Conservation (phyloP, 2,888 invertebrate genomes). For the Melinaea marsaeus region DNA sequence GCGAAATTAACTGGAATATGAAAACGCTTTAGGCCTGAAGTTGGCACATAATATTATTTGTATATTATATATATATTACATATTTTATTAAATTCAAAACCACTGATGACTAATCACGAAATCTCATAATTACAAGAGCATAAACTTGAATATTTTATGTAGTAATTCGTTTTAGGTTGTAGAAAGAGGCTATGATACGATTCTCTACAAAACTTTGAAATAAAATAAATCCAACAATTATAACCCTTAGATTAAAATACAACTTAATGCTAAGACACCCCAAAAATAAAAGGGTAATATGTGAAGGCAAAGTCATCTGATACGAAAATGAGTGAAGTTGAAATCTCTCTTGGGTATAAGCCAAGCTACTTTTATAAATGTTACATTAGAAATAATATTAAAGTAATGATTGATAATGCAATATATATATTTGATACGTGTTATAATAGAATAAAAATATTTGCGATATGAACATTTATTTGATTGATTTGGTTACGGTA, state of each 20-base stretch:
- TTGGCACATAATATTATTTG: conserved; percentile 10
- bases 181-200: too few species aligned
- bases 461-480: too few species aligned
- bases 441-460: too few species aligned
- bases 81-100: too few species aligned
- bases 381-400: conserved; percentile 20
- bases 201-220: too few species aligned
- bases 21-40: conserved; percentile 26
- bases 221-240: too few species aligned
- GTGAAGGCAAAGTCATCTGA: conserved; percentile 22
- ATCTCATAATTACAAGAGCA: too few species aligned
- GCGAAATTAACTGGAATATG: conserved; percentile 40
- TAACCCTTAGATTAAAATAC: not conserved
- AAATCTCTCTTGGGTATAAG: conserved; percentile 29
- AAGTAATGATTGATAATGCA: not conserved
- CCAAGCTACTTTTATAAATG: conserved; percentile 24
- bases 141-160: too few species aligned
- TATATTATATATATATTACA: not conserved
- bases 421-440: not conserved
- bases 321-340: conserved; percentile 28
- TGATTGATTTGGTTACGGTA: too few species aligned
- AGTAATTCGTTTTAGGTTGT: too few species aligned
- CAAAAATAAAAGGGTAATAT: conserved; percentile 14
- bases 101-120: too few species aligned
- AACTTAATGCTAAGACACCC: not conserved